phyloP scores from a whole-genome alignment of 2,113 vertebrate genomes.

The Elaphurus davidianus region DNA sequence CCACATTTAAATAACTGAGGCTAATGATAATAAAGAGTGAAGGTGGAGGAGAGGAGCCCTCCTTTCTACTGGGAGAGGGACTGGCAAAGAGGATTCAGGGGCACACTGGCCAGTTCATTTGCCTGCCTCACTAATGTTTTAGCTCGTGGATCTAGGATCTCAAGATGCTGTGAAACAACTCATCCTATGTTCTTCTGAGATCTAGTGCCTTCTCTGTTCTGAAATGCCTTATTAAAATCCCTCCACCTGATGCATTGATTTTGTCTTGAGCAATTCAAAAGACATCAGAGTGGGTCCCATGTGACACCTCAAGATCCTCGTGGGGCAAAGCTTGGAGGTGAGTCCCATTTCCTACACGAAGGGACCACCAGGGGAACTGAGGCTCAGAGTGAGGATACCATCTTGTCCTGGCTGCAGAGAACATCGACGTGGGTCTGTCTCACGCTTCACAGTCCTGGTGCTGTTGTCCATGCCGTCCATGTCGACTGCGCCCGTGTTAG shows the following conservation, averaged over 20 bases:
- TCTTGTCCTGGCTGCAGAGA: neutral
- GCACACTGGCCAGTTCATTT: rapidly evolving
- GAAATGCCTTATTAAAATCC: neutral
- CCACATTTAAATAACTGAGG: neutral
- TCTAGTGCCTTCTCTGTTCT: neutral
- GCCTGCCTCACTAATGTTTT: neutral
- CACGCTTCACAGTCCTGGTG: neutral
- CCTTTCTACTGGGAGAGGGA: neutral
- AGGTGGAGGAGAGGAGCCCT: neutral
- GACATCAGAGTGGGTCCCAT: neutral
- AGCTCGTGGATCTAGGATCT: neutral
- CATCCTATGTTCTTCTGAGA: neutral
- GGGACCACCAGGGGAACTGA: neutral
- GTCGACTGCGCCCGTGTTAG: slow-evolving; percentile 27
- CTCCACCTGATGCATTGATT: neutral
- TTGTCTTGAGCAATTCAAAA: neutral
- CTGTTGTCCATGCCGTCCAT: neutral
- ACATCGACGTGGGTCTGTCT: neutral
- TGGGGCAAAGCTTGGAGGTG: neutral
- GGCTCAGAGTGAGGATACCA: neutral
- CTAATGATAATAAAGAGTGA: neutral
- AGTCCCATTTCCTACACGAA: neutral
- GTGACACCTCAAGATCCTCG: rapidly evolving
- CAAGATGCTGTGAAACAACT: neutral
- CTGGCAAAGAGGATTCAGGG: rapidly evolving